Conservation (phyloP, 2,113 vertebrate species). For the Rhegmatorhina hoffmannsi region DNA sequence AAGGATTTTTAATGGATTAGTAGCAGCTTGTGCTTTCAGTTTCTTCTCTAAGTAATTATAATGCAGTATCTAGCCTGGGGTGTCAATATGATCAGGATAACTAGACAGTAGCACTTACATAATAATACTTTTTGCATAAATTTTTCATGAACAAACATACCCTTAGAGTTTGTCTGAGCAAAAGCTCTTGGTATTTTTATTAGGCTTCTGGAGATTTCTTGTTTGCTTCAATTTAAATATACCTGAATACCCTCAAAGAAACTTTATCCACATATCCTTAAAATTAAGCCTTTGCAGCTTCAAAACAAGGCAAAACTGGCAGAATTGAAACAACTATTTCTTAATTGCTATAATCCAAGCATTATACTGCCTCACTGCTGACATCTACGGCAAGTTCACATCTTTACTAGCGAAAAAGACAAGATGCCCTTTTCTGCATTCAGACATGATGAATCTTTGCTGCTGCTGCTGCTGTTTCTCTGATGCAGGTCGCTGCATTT, state of each 20-base stretch:
- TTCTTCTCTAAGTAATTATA: neutral
- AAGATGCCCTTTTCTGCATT: neutral
- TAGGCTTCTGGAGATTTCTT: neutral
- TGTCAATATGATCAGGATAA: neutral
- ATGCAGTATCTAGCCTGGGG: neutral
- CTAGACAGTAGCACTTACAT: neutral
- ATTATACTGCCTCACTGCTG: neutral
- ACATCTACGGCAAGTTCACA: neutral
- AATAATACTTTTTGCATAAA: neutral
- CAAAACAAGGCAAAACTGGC: neutral
- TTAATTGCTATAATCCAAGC: neutral
- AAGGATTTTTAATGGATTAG: neutral
- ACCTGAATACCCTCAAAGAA: neutral
- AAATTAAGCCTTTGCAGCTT: neutral
- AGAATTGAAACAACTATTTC: neutral
- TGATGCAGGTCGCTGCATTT: conserved; percentile 86
- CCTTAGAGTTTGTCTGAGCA: neutral
- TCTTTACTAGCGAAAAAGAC: neutral
- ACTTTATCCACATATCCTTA: neutral
- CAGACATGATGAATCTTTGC: neutral
- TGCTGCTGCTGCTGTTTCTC: neutral
- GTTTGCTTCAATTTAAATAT: neutral
- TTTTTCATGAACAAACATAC: neutral
- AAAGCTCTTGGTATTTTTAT: neutral
- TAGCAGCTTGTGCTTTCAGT: neutral